Evolutionary conservation across 2,888 invertebrate species (phyloP).

Genomic region (Steromphala cineraria): DNA sequence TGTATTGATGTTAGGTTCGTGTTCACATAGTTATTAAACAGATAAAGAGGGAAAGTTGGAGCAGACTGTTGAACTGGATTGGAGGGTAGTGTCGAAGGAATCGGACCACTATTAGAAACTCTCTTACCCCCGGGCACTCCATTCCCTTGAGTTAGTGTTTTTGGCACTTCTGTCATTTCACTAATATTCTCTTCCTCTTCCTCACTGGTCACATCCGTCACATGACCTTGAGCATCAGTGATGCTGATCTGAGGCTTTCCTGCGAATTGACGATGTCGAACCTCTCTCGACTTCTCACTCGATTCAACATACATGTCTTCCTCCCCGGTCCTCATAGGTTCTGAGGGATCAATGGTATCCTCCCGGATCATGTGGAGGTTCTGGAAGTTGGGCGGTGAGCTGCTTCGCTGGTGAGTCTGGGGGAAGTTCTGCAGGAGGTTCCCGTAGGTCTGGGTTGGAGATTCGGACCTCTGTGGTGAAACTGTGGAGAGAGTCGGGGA

Average conservation of each 20-base stretch:
- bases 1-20: conserved; percentile 61
- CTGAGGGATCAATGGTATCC: conserved; percentile 60
- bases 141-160: conserved; percentile 8
- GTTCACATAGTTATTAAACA: conserved; percentile 45
- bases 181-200: conserved; percentile 24
- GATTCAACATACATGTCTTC: conserved; percentile 33
- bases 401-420: conserved; percentile 62
- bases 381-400: conserved; percentile 71
- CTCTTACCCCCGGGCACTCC: not conserved
- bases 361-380: conserved; percentile 75
- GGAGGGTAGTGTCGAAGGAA: conserved; percentile 23
- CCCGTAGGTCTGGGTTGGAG: conserved; percentile 25
- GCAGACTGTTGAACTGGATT: not conserved
- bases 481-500: conserved; percentile 22
- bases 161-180: conserved; percentile 22
- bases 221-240: conserved; percentile 89
- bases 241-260: conserved; percentile 90
- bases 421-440: conserved; percentile 50
- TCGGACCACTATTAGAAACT: conserved; percentile 26
- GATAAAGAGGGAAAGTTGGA: conserved; percentile 8
- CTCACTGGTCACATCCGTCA: conserved; percentile 66
- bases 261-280: conserved; percentile 50
- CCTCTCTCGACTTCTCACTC: conserved; percentile 25
- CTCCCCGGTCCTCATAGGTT: conserved; percentile 31
- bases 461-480: not conserved